phyloP scores from a whole-genome alignment of 2,113 vertebrate species.

The Brachypteracias leptosomus region DNA sequence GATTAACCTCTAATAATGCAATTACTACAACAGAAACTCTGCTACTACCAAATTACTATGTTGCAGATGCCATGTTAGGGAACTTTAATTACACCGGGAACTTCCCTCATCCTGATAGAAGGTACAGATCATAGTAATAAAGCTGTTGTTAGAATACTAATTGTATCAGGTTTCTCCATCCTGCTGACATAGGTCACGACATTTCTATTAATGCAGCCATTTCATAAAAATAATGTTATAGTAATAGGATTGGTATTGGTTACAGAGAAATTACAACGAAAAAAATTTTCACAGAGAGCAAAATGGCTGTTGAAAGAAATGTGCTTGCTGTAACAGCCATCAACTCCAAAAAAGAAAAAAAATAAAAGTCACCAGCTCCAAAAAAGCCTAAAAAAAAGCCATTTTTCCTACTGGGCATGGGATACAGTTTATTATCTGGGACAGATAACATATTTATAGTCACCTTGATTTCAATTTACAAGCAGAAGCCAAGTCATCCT shows the following conservation, averaged over 20 bases:
- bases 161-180: slow-evolving; percentile 3
- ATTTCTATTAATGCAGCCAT: slow-evolving; percentile 16
- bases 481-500: not conserved
- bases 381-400: not conserved
- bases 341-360: not conserved
- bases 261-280: not conserved
- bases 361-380: not conserved
- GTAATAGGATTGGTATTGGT: slow-evolving; percentile 38
- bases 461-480: not conserved
- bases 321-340: slow-evolving; percentile 4
- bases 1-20: slow-evolving; percentile 55
- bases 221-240: slow-evolving; percentile 54
- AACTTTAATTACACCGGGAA: slow-evolving; percentile 22
- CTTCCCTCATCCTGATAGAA: slow-evolving; percentile 45
- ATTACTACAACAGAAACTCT: slow-evolving; percentile 46
- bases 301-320: slow-evolving; percentile 32
- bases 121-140: slow-evolving; percentile 51
- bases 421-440: not conserved
- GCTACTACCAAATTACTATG: not conserved
- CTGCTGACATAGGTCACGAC: not conserved
- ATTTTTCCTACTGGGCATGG: not conserved
- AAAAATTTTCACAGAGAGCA: slow-evolving; percentile 37
- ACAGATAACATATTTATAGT: not conserved
- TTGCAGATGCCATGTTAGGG: slow-evolving; percentile 28
- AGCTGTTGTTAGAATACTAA: slow-evolving; percentile 55